Base-by-base conservation (phyloP, 2,888 invertebrate species). In the Notodonta dromedarius region DNA sequence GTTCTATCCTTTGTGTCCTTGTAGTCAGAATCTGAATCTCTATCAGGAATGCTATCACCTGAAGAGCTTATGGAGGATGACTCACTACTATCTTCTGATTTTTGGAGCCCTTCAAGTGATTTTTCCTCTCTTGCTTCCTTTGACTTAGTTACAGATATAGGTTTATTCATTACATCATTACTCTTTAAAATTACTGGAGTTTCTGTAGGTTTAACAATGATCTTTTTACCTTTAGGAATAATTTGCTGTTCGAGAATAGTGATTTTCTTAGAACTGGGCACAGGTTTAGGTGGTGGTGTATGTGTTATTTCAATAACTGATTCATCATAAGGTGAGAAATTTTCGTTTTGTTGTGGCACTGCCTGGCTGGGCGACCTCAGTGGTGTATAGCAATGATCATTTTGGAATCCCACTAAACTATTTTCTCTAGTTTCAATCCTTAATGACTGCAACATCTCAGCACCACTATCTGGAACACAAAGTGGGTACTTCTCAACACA, bases 351-450 rank as follows among this genome's bases (percentile, higher is more conserved):
- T 67, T 88, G 88, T 62, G 91, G 86, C 66, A 83, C 56, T 61
- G 82, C 84, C 77, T 94, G 95, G 75, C 94, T 94, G 42, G 96
- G 95, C 61, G 96, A 96, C 44, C 94, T 95, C 48, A 95, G 94
- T 55, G 95, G 94, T 54, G 97, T 97, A 73, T 97, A 97, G 80
- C 97, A 97, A 80, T 97, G 97, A 85, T 97, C 97, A 90, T 97
- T 95, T 78, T 95, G 95, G 73, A 96, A 95, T 5, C 96, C 95
- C 76, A 95, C 94, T 62, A 95, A 91, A 78, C 93, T 94, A 56
- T 93, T 93, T 73, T 94, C 94, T 71, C 93, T 83, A 58, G 93
- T 93, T 76, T 93, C 93, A 76, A 93, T 92, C 72, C 90, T 84
- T 63, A 93, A 78, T 46, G 93, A 92, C 68, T 93, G 93, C 68